Percentiles rank a stretch among this genome's conserved stretches.
Evolutionary conservation across 1,140 invertebrate genomes (phyloP).

Genomic region (Scaptodrosophila lebanonensis): DNA sequence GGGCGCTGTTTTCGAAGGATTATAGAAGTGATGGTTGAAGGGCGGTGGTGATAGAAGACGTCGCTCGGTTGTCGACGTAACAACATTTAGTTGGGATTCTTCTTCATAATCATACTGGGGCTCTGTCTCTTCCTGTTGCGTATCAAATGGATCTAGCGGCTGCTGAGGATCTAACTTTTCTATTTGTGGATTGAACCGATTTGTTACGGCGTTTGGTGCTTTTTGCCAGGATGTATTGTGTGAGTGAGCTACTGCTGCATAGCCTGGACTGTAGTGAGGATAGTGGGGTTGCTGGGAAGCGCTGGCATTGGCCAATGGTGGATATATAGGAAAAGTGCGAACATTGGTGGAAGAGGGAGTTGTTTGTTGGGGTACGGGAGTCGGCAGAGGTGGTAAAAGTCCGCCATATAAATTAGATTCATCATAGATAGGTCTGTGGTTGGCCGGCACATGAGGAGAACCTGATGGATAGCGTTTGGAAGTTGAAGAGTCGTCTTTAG

Average conservation of each 20-base stretch:
- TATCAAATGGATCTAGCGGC: not conserved
- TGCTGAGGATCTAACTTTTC: too few species aligned
- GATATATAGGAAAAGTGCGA: slow-evolving; percentile 48
- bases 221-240: slow-evolving; percentile 54
- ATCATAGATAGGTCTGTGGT: slow-evolving; percentile 9
- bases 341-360: slow-evolving; percentile 11
- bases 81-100: slow-evolving; percentile 8
- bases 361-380: not conserved
- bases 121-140: not conserved
- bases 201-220: slow-evolving; percentile 6
- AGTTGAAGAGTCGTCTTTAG: too few species aligned
- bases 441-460: not conserved
- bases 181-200: slow-evolving; percentile 27
- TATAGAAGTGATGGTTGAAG: slow-evolving; percentile 49
- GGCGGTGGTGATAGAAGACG: slow-evolving; percentile 32
- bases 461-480: not conserved
- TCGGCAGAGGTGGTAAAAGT: slow-evolving; percentile 27
- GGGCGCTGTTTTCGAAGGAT: slow-evolving; percentile 15
- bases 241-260: slow-evolving; percentile 64
- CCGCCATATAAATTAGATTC: slow-evolving; percentile 55
- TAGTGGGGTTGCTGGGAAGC: slow-evolving; percentile 13
- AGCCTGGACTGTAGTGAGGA: slow-evolving; percentile 66
- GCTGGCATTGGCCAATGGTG: slow-evolving; percentile 25
- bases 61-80: slow-evolving; percentile 14
- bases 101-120: slow-evolving; percentile 30